Percentiles rank a stretch among this genome's conserved stretches.
phyloP scores from a whole-genome alignment of 2,888 invertebrate species.

The Empis livida region DNA sequence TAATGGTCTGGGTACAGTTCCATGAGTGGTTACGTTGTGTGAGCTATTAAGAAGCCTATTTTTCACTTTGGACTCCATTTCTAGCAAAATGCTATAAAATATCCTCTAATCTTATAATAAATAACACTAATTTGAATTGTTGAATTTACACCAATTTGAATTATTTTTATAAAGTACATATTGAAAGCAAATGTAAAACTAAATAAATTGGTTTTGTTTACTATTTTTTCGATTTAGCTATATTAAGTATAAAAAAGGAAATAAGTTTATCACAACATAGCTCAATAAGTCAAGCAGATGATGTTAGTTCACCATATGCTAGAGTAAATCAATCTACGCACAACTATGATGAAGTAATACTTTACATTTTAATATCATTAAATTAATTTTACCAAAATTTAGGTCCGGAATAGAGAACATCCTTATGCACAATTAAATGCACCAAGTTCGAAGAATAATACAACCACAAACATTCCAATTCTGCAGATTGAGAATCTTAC shows the following conservation, averaged over 20 bases:
- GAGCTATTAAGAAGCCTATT: too few relatives aligned
- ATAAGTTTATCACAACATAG: conserved; percentile 47
- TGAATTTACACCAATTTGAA: too few relatives aligned
- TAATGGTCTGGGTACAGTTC: too few relatives aligned
- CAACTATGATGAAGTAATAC: conserved; percentile 44
- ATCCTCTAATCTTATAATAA: too few relatives aligned
- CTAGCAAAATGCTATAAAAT: too few relatives aligned
- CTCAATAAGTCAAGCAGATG: conserved; percentile 43
- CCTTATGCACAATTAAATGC: conserved; percentile 35
- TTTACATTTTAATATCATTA: background rate
- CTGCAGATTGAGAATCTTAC: conserved; percentile 3
- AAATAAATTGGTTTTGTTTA: too few relatives aligned
- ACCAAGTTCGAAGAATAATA: conserved; percentile 19
- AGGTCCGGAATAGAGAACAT: conserved; percentile 32
- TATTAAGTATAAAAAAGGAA: conserved; percentile 33
- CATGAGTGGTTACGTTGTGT: too few relatives aligned
- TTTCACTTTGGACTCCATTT: too few relatives aligned
- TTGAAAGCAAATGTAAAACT: too few relatives aligned
- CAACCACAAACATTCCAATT: conserved; percentile 4
- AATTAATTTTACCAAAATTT: background rate
- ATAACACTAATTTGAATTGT: too few relatives aligned
- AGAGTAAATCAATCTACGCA: conserved; percentile 51
- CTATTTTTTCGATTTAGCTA: conserved; percentile 19
- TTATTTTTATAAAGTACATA: too few relatives aligned
- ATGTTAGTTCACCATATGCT: conserved; percentile 49